Evolutionary conservation across 2,888 invertebrate genomes (phyloP).

Genomic region (Apocheima hispidaria): DNA sequence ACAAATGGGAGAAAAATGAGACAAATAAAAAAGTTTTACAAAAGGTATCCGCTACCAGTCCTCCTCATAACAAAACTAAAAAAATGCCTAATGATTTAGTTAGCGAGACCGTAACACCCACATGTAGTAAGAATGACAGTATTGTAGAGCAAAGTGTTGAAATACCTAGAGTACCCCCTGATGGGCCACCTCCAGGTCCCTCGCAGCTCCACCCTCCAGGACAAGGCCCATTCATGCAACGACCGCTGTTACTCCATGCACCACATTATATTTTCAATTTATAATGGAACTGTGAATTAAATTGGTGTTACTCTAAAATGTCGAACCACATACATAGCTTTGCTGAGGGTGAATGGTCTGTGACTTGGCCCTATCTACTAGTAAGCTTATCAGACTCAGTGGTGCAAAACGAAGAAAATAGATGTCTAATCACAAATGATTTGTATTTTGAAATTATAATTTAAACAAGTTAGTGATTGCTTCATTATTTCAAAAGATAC

Average conservation of each 20-base stretch:
- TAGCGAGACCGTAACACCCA: not conserved
- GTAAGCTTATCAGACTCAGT: not conserved
- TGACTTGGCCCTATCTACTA: not conserved
- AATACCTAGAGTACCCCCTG: conserved; percentile 3
- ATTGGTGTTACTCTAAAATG: not conserved
- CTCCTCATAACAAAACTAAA: not conserved
- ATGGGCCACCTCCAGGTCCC: conserved; percentile 4
- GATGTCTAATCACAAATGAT: not conserved
- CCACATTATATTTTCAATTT: conserved; percentile 28
- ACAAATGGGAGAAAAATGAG: conserved; percentile 34
- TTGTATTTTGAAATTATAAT: not conserved
- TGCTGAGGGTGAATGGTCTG: conserved; percentile 2
- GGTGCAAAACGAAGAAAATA: not conserved
- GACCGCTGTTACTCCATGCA: conserved; percentile 23
- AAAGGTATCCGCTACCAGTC: conserved; percentile 9
- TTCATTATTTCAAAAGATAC: too few species aligned
- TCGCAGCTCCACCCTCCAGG: conserved; percentile 8
- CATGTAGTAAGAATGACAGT: conserved; percentile 1
- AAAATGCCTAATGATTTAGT: not conserved
- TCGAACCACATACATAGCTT: not conserved
- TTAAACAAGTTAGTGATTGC: too few species aligned
- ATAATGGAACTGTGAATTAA: not conserved
- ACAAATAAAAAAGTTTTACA: conserved; percentile 30
- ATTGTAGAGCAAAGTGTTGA: conserved; percentile 9
- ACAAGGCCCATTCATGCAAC: conserved; percentile 11